Conservation (phyloP, 2,113 vertebrate genomes). For the Hemiscyllium ocellatum region DNA sequence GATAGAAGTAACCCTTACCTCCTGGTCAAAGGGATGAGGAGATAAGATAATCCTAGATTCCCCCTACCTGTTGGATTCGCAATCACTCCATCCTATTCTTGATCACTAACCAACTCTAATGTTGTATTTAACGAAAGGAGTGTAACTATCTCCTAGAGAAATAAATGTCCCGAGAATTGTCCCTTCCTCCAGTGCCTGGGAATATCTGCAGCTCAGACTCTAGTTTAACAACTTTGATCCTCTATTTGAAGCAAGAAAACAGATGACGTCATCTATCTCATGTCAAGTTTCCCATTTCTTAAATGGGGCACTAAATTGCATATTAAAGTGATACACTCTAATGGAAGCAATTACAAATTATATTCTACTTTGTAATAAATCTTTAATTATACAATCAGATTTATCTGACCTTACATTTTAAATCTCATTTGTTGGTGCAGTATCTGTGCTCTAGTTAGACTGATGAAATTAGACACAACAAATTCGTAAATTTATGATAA, state of each 20-base stretch:
- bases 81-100: not conserved
- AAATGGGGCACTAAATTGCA: slow-evolving; percentile 21
- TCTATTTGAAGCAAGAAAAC: not conserved
- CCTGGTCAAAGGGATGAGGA: not conserved
- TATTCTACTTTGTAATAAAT: slow-evolving; percentile 26
- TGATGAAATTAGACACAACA: slow-evolving; percentile 25
- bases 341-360: slow-evolving; percentile 34
- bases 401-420: slow-evolving; percentile 11
- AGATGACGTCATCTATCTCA: slow-evolving; percentile 1
- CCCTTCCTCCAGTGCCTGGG: too few relatives aligned
- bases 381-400: slow-evolving; percentile 30
- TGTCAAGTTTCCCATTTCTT: slow-evolving; percentile 10
- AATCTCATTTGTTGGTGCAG: slow-evolving; percentile 29
- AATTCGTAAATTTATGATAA: slow-evolving; percentile 30
- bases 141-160: not conserved
- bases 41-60: not conserved
- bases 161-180: not conserved
- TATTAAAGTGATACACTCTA: not conserved
- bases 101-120: not conserved
- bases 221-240: not conserved
- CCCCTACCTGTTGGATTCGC: not conserved
- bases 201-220: too few relatives aligned
- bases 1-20: not conserved
- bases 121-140: not conserved
- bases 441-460: slow-evolving; percentile 7